These are phyloP conservation scores for Macheiramphus alcinus DNA, from an alignment of 2,113 vertebrate species.

Conservation along the genomic window DNA sequence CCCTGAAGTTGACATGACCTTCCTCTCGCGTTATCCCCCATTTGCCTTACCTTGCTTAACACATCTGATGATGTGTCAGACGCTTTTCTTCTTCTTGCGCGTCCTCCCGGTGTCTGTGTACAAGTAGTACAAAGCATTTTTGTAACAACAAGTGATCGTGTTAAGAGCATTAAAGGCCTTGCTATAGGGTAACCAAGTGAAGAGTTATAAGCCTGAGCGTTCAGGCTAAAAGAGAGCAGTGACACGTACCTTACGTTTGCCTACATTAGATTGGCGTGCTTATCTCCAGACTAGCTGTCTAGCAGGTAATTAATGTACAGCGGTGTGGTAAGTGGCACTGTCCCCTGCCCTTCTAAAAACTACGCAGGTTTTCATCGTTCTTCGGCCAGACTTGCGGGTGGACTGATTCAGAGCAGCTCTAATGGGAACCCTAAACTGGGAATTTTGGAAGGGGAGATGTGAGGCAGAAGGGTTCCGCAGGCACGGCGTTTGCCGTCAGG, in stretches of 20 bases:
- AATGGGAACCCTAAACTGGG: too few relatives aligned
- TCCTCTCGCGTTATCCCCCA: accelerated
- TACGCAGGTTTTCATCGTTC: neutral
- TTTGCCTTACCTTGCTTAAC: too few relatives aligned
- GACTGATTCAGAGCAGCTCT: neutral
- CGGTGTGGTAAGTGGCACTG: neutral
- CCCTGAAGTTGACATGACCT: neutral
- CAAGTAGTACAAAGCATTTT: neutral
- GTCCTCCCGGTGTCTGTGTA: neutral
- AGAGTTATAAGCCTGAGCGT: neutral
- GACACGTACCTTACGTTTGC: accelerated
- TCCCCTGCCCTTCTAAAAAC: neutral
- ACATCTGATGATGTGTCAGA: accelerated
- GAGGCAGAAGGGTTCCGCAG: neutral
- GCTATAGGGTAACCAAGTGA: neutral
- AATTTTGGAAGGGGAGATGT: neutral
- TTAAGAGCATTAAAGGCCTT: neutral
- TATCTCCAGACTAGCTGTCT: neutral
- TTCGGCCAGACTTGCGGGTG: too few relatives aligned
- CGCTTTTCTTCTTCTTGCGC: neutral
- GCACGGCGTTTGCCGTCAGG: neutral
- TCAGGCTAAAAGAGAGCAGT: neutral
- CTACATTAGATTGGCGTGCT: accelerated
- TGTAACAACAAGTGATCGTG: accelerated
- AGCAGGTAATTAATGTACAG: accelerated